Base-by-base conservation (phyloP, 2,888 invertebrate species). In the Drosophila barbarae region DNA sequence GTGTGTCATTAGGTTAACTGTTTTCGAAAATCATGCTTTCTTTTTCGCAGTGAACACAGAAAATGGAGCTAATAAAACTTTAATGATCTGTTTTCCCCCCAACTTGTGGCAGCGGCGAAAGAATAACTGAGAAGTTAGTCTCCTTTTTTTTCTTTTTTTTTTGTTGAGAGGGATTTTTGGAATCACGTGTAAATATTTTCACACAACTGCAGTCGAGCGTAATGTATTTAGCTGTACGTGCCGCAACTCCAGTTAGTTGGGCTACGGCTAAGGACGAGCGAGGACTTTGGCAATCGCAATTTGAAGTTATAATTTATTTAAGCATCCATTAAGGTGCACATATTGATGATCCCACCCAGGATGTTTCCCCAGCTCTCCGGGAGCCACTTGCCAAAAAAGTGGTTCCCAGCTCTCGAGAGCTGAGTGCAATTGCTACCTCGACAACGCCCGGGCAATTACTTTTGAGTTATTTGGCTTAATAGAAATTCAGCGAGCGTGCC, bases 231-330 rank as follows among this genome's bases (percentile, higher is more conserved):
- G 69, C 49, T 56, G 78, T 66, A 80, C 79, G 79, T 80, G 79
- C 72, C 77, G 49, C 46, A 51, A 38, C 44, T 53, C 26, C 39
- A 21, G 51, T 58, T 68, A 32, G 68, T 42, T 42, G 35, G 54
- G 13, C 9, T 13, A 8, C 7, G 18, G 21, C 32, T 12, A 28
- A 34, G 39, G 26, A 39, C 42, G 34, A 18, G 18, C 35, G 39
- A 28, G 28, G 9, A 28, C 44, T 41, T 47, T 51, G 50, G 74
- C 74, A 84, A 80, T 86, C 76, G 85, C 84, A 84, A 84, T 84
- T 86, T 84, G 70, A 73, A 83, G 75, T 84, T 77, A 84, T 84
- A 74, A 86, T 77, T 86, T 84, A 84, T 84, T 84, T 80, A 84
- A 73, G 73, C 76, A 72, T 80, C 86, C 83, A 85, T 85, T 85